These are phyloP conservation scores for Tetanocera ferruginea DNA, from an alignment of 2,888 invertebrate species.

Conservation along the genomic window DNA sequence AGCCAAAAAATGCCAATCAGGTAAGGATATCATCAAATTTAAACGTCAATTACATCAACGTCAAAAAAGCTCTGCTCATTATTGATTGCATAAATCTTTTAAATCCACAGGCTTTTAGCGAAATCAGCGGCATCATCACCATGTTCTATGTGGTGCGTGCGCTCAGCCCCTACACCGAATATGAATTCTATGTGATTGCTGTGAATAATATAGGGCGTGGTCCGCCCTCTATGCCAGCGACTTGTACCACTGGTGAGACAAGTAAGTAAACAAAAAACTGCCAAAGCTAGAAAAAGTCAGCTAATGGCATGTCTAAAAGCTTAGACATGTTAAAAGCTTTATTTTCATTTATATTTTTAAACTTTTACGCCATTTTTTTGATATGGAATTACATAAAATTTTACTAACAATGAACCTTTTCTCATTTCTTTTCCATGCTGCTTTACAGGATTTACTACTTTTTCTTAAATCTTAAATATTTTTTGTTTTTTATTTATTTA, in stretches of 20 bases:
- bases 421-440: slow-evolving; percentile 46
- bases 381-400: not conserved
- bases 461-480: not conserved
- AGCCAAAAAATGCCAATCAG: slow-evolving; percentile 91
- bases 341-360: not conserved
- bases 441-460: slow-evolving; percentile 39
- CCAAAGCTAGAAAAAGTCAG: not conserved
- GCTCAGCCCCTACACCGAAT: slow-evolving; percentile 94
- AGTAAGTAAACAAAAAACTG: slow-evolving; percentile 75
- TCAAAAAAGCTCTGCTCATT: not conserved
- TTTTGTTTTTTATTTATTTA: slow-evolving; percentile 11
- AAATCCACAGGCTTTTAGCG: slow-evolving; percentile 82
- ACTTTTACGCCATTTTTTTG: not conserved
- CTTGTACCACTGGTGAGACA: slow-evolving; percentile 96
- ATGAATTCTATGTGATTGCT: slow-evolving; percentile 96
- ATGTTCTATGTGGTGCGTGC: slow-evolving; percentile 92
- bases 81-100: not conserved
- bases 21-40: slow-evolving; percentile 61
- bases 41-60: not conserved
- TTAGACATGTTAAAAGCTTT: not conserved
- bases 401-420: slow-evolving; percentile 19
- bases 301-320: not conserved
- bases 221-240: slow-evolving; percentile 87
- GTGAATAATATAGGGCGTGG: slow-evolving; percentile 96
- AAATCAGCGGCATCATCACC: slow-evolving; percentile 93